Evolutionary conservation across 1,140 invertebrate species (phyloP).

Genomic region (Caerostris extrusa): DNA sequence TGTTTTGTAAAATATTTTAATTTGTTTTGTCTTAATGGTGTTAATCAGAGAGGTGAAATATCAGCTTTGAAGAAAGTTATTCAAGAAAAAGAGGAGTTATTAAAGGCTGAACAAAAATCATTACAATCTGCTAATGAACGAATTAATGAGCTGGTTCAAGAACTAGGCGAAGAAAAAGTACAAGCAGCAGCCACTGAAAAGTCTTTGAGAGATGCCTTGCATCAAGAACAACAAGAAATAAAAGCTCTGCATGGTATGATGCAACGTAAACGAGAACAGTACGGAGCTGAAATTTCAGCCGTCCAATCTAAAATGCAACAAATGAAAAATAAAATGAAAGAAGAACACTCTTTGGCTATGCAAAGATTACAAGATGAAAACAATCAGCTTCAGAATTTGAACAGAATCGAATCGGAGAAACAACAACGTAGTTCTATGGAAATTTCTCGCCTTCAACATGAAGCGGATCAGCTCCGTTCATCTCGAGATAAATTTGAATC

Average conservation of each 20-base stretch:
- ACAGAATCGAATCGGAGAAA: slow-evolving; percentile 69
- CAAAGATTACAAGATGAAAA: slow-evolving; percentile 74
- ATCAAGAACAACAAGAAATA: slow-evolving; percentile 74
- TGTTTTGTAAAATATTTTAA: neutral
- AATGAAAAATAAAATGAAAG: slow-evolving; percentile 73
- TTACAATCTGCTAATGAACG: slow-evolving; percentile 62
- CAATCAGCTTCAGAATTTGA: slow-evolving; percentile 64
- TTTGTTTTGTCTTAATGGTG: neutral
- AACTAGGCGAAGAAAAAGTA: slow-evolving; percentile 48
- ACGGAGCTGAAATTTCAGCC: slow-evolving; percentile 36
- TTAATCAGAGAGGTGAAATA: slow-evolving; percentile 66
- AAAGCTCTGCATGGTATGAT: slow-evolving; percentile 70
- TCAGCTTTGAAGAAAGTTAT: slow-evolving; percentile 71
- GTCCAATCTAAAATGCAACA: slow-evolving; percentile 71
- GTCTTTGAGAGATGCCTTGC: slow-evolving; percentile 54
- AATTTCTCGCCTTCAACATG: slow-evolving; percentile 63
- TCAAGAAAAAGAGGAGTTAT: slow-evolving; percentile 70
- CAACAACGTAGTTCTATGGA: slow-evolving; percentile 63
- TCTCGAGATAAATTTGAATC: slow-evolving; percentile 72
- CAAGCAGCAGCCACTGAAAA: slow-evolving; percentile 62
- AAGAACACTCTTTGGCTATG: slow-evolving; percentile 69
- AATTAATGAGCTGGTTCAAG: slow-evolving; percentile 54
- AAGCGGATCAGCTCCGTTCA: slow-evolving; percentile 60
- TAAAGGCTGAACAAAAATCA: slow-evolving; percentile 55
- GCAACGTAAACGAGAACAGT: slow-evolving; percentile 70